Conservation (phyloP, 2,888 invertebrate genomes). For the Molorchus minor region DNA sequence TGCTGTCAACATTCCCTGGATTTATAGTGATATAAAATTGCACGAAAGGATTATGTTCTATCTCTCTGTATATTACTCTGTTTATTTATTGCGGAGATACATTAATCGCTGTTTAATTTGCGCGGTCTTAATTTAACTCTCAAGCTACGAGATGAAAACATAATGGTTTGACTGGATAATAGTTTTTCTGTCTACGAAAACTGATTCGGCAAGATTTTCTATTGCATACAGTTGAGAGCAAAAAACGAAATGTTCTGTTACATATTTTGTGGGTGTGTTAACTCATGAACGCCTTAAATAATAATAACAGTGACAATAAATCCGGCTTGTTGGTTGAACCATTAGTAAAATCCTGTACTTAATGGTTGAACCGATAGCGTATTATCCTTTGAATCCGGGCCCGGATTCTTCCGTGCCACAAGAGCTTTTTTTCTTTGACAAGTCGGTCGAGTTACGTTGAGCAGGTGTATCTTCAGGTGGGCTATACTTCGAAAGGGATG, state of each 20-base stretch:
- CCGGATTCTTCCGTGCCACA: too few species aligned
- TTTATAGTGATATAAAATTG: constrained; percentile 48
- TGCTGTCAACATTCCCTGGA: constrained; percentile 43
- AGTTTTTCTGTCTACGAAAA: background rate
- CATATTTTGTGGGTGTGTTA: too few species aligned
- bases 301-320: too few species aligned
- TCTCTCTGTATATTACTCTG: constrained; percentile 32
- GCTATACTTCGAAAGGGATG: too few species aligned
- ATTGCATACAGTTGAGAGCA: background rate
- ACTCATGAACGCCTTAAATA: too few species aligned
- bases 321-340: too few species aligned
- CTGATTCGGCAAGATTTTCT: background rate
- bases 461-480: too few species aligned
- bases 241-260: background rate
- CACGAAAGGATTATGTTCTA: constrained; percentile 36
- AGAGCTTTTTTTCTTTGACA: too few species aligned
- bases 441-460: too few species aligned
- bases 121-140: constrained; percentile 18
- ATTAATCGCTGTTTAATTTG: constrained; percentile 20
- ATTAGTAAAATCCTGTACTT: too few species aligned
- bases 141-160: constrained; percentile 5
- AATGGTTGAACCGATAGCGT: too few species aligned
- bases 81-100: constrained; percentile 36
- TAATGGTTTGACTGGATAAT: background rate
- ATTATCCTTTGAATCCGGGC: too few species aligned